Evolutionary conservation across 2,888 invertebrate genomes (phyloP), one percentile per base, ranked within the genome.

Genomic region (Andrena minutula): DNA sequence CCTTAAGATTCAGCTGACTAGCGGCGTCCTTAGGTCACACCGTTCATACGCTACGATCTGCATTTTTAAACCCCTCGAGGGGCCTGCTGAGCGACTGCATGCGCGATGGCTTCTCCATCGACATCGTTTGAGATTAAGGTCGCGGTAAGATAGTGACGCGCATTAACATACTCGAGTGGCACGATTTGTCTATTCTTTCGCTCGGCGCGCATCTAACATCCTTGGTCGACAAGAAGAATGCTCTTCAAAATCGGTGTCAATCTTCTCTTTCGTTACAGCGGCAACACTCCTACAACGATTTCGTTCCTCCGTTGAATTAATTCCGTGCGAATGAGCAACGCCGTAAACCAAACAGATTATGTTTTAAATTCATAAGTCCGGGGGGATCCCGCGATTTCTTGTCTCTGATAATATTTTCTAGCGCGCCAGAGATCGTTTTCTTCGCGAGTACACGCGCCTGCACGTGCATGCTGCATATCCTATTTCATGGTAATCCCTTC

Each of bases 1-100:
- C 75, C 83, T 86, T 83, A 79, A 85, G 77, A 88, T 88, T 88
- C 83, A 88, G 88, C 88, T 88, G 88, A 88, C 88, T 88, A 78
- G 26, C 72, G n/a, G n/a, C 64, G 82, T 79, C 86, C 84, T 87
- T 69, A 71, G 77, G 75, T 78, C 82, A 78, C 64, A 61, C 73
- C 66, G 12, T 30, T 4, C 26, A 69, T 61, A 75, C 76, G 75
- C 73, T 69, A 47, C 82, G 63, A 88, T 88, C 76, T 88, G 88
- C 88, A 88, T 88, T 88, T 88, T 88, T 88, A 75, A 88, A 88
- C 78, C 72, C 80, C 88, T 86, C 77, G 74, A 85, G 66, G 32
- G 66, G 10, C 23, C 53, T 41, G 70, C 75, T 41, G 74, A 79
- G 80, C 82, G 69, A 65, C 66, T 84, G 76, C 85, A 75, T 28